These are phyloP conservation scores for Paraescarpia echinospica DNA, from an alignment of 1,140 invertebrate genomes.

Conservation along the genomic window DNA sequence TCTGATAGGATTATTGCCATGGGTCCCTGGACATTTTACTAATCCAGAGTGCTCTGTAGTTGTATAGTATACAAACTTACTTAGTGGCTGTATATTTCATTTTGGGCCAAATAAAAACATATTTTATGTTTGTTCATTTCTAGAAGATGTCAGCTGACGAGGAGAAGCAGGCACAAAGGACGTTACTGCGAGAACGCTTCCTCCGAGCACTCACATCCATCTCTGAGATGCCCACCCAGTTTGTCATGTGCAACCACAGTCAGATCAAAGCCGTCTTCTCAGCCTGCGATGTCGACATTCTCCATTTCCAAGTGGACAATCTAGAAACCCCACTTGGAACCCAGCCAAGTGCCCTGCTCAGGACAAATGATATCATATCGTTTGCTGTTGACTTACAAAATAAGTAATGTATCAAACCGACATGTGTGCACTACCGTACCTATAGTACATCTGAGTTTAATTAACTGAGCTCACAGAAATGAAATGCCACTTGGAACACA, in stretches of 20 bases:
- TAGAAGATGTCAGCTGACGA: slow-evolving; percentile 13
- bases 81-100: too few relatives aligned
- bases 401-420: background rate
- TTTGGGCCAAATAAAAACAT: too few relatives aligned
- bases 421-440: background rate
- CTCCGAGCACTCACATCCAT: slow-evolving; percentile 44
- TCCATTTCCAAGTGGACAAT: slow-evolving; percentile 47
- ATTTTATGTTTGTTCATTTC: background rate
- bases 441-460: background rate
- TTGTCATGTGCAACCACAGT: slow-evolving; percentile 46
- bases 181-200: slow-evolving; percentile 51
- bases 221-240: slow-evolving; percentile 36
- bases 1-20: too few relatives aligned
- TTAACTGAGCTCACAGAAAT: background rate
- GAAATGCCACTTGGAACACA: too few relatives aligned
- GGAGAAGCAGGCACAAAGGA: slow-evolving; percentile 43
- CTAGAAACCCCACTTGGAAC: slow-evolving; percentile 54
- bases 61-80: too few relatives aligned
- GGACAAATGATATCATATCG: slow-evolving; percentile 49
- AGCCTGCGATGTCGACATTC: slow-evolving; percentile 48
- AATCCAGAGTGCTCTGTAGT: too few relatives aligned
- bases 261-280: slow-evolving; percentile 41
- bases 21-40: too few relatives aligned
- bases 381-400: slow-evolving; percentile 32
- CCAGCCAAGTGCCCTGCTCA: slow-evolving; percentile 48